Evolutionary conservation across 1,140 invertebrate genomes (phyloP).

Genomic region (Druon quercuslanigerum): DNA sequence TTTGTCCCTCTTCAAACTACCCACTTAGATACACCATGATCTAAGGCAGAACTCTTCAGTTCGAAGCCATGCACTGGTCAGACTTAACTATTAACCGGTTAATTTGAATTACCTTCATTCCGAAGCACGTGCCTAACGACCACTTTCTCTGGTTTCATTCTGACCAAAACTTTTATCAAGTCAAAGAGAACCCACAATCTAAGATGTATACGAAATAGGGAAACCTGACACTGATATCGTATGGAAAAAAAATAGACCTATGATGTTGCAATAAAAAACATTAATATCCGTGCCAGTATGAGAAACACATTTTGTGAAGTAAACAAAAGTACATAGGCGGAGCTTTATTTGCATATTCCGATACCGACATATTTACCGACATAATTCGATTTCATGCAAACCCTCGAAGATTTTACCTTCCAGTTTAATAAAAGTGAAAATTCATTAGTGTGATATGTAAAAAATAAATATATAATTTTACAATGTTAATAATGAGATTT

Average conservation of each 20-base stretch:
- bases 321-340: too few species aligned
- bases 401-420: too few species aligned
- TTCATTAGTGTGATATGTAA: too few species aligned
- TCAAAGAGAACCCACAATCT: background rate
- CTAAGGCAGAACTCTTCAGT: constrained; percentile 35
- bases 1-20: background rate
- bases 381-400: too few species aligned
- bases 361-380: too few species aligned
- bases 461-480: too few species aligned
- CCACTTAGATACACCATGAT: constrained; percentile 18
- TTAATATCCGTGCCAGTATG: too few species aligned
- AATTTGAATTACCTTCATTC: constrained; percentile 44
- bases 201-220: background rate
- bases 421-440: too few species aligned
- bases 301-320: too few species aligned
- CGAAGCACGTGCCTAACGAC: constrained; percentile 37
- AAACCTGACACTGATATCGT: background rate
- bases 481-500: too few species aligned
- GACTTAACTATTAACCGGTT: constrained; percentile 47
- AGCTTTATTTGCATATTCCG: too few species aligned
- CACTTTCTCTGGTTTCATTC: constrained; percentile 33
- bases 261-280: background rate
- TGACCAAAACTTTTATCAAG: constrained; percentile 23
- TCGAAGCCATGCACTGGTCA: constrained; percentile 35
- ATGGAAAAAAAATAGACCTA: background rate